A percentile compares a stretch with the other conserved stretches of the same genome.
Conservation (phyloP, 2,888 invertebrate species). For the Drosophila paramelanica region DNA sequence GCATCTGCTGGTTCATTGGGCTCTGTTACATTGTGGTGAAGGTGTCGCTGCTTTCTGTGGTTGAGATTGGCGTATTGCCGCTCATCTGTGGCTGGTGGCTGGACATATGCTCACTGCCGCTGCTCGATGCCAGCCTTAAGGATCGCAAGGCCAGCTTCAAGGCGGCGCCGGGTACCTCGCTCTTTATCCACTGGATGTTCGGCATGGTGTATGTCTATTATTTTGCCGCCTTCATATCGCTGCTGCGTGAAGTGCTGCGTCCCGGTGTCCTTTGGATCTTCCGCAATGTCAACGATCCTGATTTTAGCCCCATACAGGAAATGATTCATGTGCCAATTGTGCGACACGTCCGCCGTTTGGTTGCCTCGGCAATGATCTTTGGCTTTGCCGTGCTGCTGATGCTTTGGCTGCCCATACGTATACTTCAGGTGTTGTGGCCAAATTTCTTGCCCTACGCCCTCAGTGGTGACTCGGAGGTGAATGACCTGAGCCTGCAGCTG, state of each 20-base stretch:
- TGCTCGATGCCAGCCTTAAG: constrained; percentile 92
- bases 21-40: constrained; percentile 93
- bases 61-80: constrained; percentile 98
- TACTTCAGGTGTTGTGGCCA: constrained; percentile 92
- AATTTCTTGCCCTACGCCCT: constrained; percentile 98
- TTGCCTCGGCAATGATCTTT: constrained; percentile 97
- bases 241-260: constrained; percentile 96
- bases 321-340: constrained; percentile 99
- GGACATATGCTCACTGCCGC: constrained; percentile 97
- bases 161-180: constrained; percentile 96
- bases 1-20: constrained; percentile 94
- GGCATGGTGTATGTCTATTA: constrained; percentile 99
- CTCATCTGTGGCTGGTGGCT: constrained; percentile 99
- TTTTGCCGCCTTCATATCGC: constrained; percentile 97
- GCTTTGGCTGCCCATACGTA: constrained; percentile 97
- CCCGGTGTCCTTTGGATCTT: constrained; percentile 99
- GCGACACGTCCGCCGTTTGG: constrained; percentile 94
- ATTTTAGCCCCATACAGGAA: constrained; percentile 98
- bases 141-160: constrained; percentile 95
- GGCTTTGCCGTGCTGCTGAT: constrained; percentile 97
- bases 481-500: constrained; percentile 97
- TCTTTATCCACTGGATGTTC: constrained; percentile 99
- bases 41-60: constrained; percentile 96
- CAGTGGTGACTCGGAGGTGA: constrained; percentile 94
- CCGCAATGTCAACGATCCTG: constrained; percentile 98